Evolutionary conservation across 1,140 invertebrate species (phyloP), one percentile per base, ranked within the genome.

Genomic region (Zeugodacus cucurbitae): DNA sequence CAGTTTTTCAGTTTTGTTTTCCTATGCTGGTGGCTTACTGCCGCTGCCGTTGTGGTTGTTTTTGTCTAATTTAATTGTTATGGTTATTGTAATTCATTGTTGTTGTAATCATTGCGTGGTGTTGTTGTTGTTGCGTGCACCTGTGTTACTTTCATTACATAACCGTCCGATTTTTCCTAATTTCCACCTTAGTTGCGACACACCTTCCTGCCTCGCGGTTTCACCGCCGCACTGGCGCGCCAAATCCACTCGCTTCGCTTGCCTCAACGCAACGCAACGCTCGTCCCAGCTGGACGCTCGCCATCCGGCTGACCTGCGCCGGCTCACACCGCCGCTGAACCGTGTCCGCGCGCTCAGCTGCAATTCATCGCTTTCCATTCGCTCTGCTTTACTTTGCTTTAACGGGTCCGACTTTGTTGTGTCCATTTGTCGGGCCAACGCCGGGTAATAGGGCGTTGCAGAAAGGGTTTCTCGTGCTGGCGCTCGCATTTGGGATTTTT

Each of bases 41-140:
- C 41, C 48, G 74, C 74, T 82, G 41, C 11, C 17, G 4, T n/a
- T 82, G 34, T 82, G 48, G 70, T 74, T 74, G 70, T 26, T 74
- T n/a, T 82, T 82, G 74, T 82, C 74, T 82, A 82, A 82, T 82
- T 82, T 82, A 82, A 82, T 82, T 82, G 74, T 82, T 29, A 26
- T 82, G 74, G 22, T 82, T 82, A 29, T 82, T 82, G 74, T 82
- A 82, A 54, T 29, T 82, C 41, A 82, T 82, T 82, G 74, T 82
- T 82, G 74, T 82, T 82, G 74, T 82, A 82, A 82, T 54, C 74
- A 82, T 82, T n/a, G n/a, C n/a, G n/a, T n/a, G n/a, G n/a, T n/a
- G n/a, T 82, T 82, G 44, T 22, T 82, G 41, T 48, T 44, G 74
- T 22, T 48, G 41, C 14, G 74, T 14, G 41, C 74, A 82, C 74